Conservation (phyloP, 2,888 invertebrate species). For the Mellilla xanthometata region DNA sequence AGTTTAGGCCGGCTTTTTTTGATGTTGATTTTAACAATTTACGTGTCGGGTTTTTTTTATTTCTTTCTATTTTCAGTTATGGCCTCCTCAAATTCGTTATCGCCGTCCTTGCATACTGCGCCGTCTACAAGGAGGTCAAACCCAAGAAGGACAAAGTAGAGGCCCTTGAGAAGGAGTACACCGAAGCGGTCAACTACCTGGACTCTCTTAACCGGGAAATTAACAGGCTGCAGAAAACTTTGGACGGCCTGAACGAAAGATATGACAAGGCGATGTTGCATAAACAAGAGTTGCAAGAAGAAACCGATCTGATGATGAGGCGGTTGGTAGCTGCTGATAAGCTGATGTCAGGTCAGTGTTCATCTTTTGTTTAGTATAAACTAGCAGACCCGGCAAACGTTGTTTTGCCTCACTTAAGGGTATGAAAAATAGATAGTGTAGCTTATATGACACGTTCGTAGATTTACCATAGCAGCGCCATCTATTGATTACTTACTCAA, state of each 20-base stretch:
- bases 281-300: slow-evolving; percentile 88
- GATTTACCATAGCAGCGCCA: no score
- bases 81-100: slow-evolving; percentile 92
- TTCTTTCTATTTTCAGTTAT: slow-evolving; percentile 55
- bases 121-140: slow-evolving; percentile 92
- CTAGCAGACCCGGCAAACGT: no score
- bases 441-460: no score
- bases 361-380: no score
- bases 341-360: slow-evolving; percentile 84
- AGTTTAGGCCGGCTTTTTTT: no score
- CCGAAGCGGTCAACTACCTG: slow-evolving; percentile 79
- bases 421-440: no score
- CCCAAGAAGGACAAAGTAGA: slow-evolving; percentile 93
- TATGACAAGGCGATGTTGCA: slow-evolving; percentile 89
- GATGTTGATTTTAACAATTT: no score
- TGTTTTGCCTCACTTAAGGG: no score
- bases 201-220: slow-evolving; percentile 90
- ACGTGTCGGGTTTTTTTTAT: no score
- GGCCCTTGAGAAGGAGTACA: slow-evolving; percentile 88
- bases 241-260: slow-evolving; percentile 86
- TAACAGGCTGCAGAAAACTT: slow-evolving; percentile 85
- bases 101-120: slow-evolving; percentile 95
- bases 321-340: slow-evolving; percentile 93
- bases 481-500: no score
- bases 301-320: slow-evolving; percentile 91